Evolutionary conservation across 2,888 invertebrate genomes (phyloP).

Genomic region (Agriopis aurantiaria): DNA sequence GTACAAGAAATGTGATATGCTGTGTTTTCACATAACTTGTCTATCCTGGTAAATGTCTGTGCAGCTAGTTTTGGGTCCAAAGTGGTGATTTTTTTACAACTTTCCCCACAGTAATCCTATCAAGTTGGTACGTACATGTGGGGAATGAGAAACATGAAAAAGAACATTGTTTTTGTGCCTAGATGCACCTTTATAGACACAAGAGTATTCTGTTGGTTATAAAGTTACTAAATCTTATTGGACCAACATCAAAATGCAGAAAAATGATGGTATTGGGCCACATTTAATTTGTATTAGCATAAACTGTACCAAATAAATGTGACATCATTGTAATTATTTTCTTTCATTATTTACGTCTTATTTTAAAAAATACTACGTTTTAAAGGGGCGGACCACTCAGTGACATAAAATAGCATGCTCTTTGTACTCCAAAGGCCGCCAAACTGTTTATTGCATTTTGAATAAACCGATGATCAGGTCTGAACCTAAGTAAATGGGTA

Average conservation of each 20-base stretch:
- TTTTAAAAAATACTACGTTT: neutral
- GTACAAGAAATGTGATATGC: no score
- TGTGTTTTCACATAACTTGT: no score
- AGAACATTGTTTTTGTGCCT: neutral
- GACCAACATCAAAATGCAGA: neutral
- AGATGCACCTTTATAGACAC: neutral
- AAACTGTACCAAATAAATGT: slow-evolving; percentile 12
- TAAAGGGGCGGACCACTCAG: no score
- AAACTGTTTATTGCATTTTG: no score
- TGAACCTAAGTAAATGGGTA: no score
- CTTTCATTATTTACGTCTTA: slow-evolving; percentile 1
- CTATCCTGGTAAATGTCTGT: no score
- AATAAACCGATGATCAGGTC: no score
- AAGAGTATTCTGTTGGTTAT: neutral
- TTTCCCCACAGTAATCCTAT: neutral
- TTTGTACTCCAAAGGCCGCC: no score
- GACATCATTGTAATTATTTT: slow-evolving; percentile 15
- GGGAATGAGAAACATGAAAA: neutral
- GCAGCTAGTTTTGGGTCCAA: no score
- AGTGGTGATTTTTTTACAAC: neutral
- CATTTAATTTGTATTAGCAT: slow-evolving; percentile 1
- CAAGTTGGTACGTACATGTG: neutral
- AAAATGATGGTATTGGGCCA: neutral
- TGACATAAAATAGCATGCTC: no score
- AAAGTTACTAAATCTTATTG: neutral